Conservation (phyloP, 2,113 vertebrate species). For the Rattus rattus region DNA sequence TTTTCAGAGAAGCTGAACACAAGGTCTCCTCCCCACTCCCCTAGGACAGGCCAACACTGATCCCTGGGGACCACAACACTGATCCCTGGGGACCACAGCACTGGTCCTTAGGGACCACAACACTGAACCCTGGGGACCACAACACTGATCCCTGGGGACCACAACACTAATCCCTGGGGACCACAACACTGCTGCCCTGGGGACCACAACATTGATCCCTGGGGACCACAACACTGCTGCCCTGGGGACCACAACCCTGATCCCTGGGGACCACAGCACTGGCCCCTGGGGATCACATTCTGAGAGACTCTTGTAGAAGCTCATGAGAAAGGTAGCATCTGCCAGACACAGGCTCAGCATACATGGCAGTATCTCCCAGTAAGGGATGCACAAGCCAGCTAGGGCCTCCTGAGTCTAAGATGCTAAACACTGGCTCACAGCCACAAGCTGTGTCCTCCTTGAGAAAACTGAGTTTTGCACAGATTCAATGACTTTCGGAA, state of each 20-base stretch:
- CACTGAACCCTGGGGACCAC: no score
- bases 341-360: neutral
- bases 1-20: neutral
- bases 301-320: neutral
- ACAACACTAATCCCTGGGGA: neutral
- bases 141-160: neutral
- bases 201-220: neutral
- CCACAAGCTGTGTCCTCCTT: neutral
- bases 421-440: neutral
- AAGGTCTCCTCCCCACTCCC: neutral
- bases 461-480: neutral
- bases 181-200: neutral
- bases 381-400: neutral
- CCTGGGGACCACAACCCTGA: no score
- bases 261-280: neutral
- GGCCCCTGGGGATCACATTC: neutral
- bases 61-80: neutral
- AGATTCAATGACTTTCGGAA: neutral
- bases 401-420: neutral
- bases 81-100: neutral
- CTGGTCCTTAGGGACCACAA: neutral
- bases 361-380: neutral
- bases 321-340: neutral
- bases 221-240: no score
- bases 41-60: neutral